These are phyloP conservation scores for Gorsachius magnificus DNA, from an alignment of 2,797 vertebrate genomes.

Conservation along the genomic window DNA sequence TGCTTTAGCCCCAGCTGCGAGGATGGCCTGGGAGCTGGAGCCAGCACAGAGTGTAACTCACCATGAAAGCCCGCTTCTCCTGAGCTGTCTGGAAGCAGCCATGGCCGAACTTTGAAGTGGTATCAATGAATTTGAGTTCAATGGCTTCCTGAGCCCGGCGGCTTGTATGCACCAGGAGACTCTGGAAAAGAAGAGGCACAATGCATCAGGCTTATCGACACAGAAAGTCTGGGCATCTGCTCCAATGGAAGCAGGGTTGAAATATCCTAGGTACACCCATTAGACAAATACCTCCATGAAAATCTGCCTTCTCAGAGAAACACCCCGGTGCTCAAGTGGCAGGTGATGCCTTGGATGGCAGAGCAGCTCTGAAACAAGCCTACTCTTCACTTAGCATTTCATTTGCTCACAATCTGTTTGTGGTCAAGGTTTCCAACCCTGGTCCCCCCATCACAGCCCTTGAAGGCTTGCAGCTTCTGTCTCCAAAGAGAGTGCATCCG, in stretches of 20 bases:
- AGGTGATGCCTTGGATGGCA: not conserved
- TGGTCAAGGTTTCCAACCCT: not conserved
- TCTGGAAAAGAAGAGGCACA: constrained; percentile 72
- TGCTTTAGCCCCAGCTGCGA: not conserved
- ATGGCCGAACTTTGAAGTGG: constrained; percentile 93
- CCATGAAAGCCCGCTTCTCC: constrained; percentile 93
- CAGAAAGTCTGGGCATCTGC: not conserved
- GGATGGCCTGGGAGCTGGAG: not conserved
- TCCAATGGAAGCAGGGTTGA: not conserved
- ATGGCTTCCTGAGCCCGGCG: constrained; percentile 82
- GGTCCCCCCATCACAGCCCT: not conserved
- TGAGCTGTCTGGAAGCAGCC: constrained; percentile 92
- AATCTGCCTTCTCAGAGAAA: not conserved
- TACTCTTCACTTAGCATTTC: not conserved
- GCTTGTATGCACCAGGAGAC: constrained; percentile 84
- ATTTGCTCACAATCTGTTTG: not conserved
- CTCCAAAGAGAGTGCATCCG: not conserved
- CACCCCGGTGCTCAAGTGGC: not conserved
- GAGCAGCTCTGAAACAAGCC: not conserved
- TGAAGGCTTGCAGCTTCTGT: not conserved
- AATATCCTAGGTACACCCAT: not conserved
- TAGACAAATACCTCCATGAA: not conserved
- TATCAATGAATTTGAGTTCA: constrained; percentile 95
- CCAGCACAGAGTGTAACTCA: constrained; percentile 50
- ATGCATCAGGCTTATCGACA: fast-evolving